phyloP scores from a whole-genome alignment of 1,140 invertebrate species.

The Eulimnadia texana region DNA sequence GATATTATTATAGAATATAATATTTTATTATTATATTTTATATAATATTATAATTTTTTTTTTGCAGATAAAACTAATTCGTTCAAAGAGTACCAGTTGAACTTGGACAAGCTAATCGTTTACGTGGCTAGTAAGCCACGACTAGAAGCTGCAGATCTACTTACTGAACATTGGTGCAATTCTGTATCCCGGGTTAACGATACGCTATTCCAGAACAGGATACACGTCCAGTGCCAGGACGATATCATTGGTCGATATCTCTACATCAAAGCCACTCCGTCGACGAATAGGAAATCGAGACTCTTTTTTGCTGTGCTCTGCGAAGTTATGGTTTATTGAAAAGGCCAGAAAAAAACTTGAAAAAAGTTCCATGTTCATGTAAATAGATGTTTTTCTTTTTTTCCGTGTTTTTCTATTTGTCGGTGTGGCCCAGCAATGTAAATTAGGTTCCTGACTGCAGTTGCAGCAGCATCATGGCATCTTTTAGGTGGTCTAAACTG shows the following conservation, averaged over 20 bases:
- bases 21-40: too few relatives aligned
- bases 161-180: conserved; percentile 32
- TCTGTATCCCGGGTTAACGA: conserved; percentile 36
- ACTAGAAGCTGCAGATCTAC: conserved; percentile 23
- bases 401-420: background rate
- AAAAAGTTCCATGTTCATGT: background rate
- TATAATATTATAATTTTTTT: conserved; percentile 13
- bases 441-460: conserved; percentile 58
- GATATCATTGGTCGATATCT: conserved; percentile 36
- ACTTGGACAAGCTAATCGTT: conserved; percentile 37
- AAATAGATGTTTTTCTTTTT: background rate
- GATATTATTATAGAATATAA: too few relatives aligned
- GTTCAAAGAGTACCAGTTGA: conserved; percentile 36
- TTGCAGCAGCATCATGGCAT: conserved; percentile 63
- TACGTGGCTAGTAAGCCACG: conserved; percentile 35
- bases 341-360: conserved; percentile 1
- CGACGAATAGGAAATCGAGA: conserved; percentile 35
- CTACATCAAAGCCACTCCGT: conserved; percentile 37
- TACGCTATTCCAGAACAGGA: conserved; percentile 33
- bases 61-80: conserved; percentile 29
- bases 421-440: background rate
- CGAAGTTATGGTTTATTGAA: conserved; percentile 38
- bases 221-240: conserved; percentile 36
- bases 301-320: conserved; percentile 39
- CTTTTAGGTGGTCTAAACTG: conserved; percentile 56